These are phyloP conservation scores for Tholera decimalis DNA, from an alignment of 2,888 invertebrate genomes.

Conservation along the genomic window DNA sequence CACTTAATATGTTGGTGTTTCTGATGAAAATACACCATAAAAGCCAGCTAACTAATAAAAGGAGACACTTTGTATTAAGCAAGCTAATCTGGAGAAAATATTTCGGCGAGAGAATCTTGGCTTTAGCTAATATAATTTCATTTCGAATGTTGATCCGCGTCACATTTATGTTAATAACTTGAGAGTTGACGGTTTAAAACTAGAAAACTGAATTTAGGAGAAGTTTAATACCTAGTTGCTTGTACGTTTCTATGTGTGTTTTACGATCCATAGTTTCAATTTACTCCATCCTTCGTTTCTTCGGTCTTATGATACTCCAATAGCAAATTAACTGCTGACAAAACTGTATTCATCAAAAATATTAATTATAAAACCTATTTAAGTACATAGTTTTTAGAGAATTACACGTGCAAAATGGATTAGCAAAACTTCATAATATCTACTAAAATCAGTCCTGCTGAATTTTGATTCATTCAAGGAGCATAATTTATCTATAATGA, in stretches of 20 bases:
- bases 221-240: not conserved
- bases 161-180: slow-evolving; percentile 71
- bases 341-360: too few species aligned
- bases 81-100: slow-evolving; percentile 61
- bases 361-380: too few species aligned
- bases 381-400: not conserved
- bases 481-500: too few species aligned
- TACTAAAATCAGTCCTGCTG: not conserved
- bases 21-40: slow-evolving; percentile 52
- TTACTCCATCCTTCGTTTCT: too few species aligned
- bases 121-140: slow-evolving; percentile 78
- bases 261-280: too few species aligned
- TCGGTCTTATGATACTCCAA: too few species aligned
- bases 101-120: slow-evolving; percentile 67
- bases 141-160: slow-evolving; percentile 72
- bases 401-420: not conserved
- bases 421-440: not conserved
- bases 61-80: slow-evolving; percentile 63
- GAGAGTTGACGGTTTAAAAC: slow-evolving; percentile 64
- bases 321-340: too few species aligned
- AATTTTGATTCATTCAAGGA: slow-evolving; percentile 18
- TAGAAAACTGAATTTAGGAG: slow-evolving; percentile 19
- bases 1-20: slow-evolving; percentile 41
- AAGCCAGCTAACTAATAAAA: slow-evolving; percentile 60
- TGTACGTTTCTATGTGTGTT: not conserved